Evolutionary conservation across 1,140 invertebrate genomes (phyloP), one percentile per base, ranked within the genome.

Genomic region (Aphaenogaster ashmeadi): DNA sequence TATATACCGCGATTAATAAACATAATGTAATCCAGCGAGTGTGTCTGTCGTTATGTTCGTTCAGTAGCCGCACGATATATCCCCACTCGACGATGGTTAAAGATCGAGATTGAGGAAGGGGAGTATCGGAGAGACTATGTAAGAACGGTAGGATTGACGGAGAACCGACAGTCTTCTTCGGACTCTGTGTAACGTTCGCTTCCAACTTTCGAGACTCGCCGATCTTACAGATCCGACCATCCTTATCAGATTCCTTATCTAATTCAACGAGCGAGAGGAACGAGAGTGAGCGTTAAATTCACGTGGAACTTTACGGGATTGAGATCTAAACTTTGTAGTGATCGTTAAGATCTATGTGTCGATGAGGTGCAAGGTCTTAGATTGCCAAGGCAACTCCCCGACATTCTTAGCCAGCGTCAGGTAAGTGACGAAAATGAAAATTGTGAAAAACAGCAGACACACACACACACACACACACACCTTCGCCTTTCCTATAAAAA

Each of bases 361-460:
- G 75, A 95, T 95, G 95, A 95, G 93, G 94, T 94, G 94, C 94
- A 95, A 95, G 87, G 90, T 95, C 75, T 93, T 95, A 89, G 94
- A 95, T 86, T 94, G 94, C 86, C 94, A 95, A 95, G 93, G 95
- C 92, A 95, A 95, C 71, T 94, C 92, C 74, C 94, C 95, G 71
- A 94, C 94, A 87, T 95, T 95, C 77, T 94, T 95, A 87, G 90
- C 94, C 75, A 95, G 92, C 84, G 90, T 95, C 86, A 94, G 94
- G 95, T 95, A 87, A 95, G 89, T 47, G 21, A 18, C 8, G 2
- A 71, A 54, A 11, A n/a, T 44, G 41, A 47, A n/a, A 64, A 44
- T n/a, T 18, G 33, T 56, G 60, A 18, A n/a, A 74, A 89, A 87
- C 27, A 27, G 27, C 27, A 27, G 27, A 27, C 27, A 1, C 27